Percentiles rank a stretch among this genome's conserved stretches.
These are phyloP conservation scores for Scomber colias DNA, from an alignment of 2,113 vertebrate genomes.

Conservation along the genomic window DNA sequence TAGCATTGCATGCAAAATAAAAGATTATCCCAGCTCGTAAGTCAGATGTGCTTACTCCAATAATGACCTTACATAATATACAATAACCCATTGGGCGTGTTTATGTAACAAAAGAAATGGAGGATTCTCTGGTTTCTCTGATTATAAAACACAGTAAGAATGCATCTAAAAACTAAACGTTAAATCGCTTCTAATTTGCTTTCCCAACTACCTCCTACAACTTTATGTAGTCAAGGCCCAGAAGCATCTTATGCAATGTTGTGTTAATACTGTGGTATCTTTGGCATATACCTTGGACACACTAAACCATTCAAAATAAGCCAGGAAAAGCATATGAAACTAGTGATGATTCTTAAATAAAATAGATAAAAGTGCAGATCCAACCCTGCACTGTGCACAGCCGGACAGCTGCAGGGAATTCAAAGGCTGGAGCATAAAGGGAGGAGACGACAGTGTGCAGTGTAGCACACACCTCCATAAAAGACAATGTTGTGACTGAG, in stretches of 20 bases:
- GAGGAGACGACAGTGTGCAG: conserved; percentile 41
- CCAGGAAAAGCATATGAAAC: conserved; percentile 36
- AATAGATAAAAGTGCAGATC: conserved; percentile 73
- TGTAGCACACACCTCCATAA: conserved; percentile 59
- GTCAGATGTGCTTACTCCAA: too few species aligned
- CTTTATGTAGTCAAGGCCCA: too few species aligned
- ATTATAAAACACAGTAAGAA: conserved; percentile 3
- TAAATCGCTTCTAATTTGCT: not conserved
- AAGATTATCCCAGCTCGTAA: too few species aligned
- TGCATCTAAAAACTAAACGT: not conserved
- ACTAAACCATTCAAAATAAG: not conserved
- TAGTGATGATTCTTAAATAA: conserved; percentile 69
- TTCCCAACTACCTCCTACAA: not conserved
- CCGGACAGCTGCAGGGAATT: conserved; percentile 86
- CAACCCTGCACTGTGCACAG: conserved; percentile 71
- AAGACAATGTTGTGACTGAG: conserved; percentile 62
- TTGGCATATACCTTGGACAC: not conserved
- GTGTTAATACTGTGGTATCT: not conserved
- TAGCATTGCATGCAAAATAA: too few species aligned
- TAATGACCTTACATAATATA: too few species aligned
- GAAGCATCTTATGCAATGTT: not conserved
- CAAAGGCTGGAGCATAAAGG: conserved; percentile 76
- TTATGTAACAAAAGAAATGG: too few species aligned
- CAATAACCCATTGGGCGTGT: too few species aligned
- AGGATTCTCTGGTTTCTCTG: not conserved